These are phyloP conservation scores for Macrotus californicus DNA, from an alignment of 2,113 vertebrate genomes.

Conservation along the genomic window DNA sequence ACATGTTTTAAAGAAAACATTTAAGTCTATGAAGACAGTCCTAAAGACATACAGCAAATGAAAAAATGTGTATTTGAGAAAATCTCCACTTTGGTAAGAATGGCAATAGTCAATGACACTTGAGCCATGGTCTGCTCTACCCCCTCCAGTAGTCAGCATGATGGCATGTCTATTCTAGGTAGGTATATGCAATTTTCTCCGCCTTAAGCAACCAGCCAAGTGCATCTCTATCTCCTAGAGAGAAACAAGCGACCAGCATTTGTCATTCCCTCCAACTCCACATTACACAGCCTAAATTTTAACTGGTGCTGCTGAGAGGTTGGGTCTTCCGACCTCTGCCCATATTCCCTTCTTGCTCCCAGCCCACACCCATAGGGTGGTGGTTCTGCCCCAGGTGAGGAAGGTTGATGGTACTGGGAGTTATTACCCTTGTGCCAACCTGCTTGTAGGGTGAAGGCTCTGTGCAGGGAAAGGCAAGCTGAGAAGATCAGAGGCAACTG, in stretches of 20 bases:
- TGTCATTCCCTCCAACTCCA: neutral
- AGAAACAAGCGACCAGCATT: neutral
- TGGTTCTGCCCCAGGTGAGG: neutral
- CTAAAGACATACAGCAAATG: neutral
- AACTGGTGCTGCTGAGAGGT: neutral
- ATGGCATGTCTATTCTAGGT: neutral
- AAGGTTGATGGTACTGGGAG: neutral
- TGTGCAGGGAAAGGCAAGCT: neutral
- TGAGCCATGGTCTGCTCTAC: neutral
- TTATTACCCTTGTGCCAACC: neutral
- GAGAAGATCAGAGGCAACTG: neutral
- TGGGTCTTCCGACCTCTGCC: neutral
- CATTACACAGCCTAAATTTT: neutral
- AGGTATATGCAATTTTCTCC: neutral
- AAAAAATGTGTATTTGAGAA: neutral
- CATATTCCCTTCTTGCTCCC: neutral
- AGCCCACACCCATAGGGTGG: neutral
- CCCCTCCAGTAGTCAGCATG: neutral
- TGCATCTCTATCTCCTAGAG: neutral
- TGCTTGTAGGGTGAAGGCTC: neutral
- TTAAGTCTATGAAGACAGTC: neutral
- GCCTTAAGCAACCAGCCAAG: neutral
- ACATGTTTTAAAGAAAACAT: neutral
- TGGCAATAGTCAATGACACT: neutral
- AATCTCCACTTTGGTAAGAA: neutral